phyloP scores from a whole-genome alignment of 1,140 invertebrate species.

The Aphis gossypii region DNA sequence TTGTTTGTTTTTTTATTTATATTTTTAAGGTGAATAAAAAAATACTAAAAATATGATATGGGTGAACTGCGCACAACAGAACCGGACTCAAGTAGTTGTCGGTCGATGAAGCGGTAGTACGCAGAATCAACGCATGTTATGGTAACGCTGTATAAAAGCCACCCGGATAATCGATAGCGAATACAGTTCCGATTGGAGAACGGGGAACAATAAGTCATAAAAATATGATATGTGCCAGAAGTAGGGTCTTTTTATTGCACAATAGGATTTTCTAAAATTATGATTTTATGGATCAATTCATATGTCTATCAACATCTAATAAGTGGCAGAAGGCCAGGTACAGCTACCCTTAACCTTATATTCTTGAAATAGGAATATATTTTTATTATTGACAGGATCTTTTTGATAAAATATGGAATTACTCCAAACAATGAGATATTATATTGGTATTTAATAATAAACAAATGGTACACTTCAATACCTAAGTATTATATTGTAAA shows the following conservation, averaged over 20 bases:
- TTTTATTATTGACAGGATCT: constrained; percentile 43
- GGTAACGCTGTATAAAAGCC: constrained; percentile 25
- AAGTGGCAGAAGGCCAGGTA: constrained; percentile 55
- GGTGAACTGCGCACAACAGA: constrained; percentile 20
- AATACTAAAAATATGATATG: constrained; percentile 56
- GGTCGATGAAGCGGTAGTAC: constrained; percentile 54
- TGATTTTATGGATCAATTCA: constrained; percentile 57
- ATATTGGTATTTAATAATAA: constrained; percentile 40
- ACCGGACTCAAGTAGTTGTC: constrained; percentile 50
- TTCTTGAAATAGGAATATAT: neutral
- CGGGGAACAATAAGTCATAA: constrained; percentile 42
- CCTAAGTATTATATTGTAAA: neutral
- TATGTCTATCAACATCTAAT: constrained; percentile 53
- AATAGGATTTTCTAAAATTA: constrained; percentile 50
- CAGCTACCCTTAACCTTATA: neutral
- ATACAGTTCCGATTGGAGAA: constrained; percentile 48
- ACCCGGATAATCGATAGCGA: constrained; percentile 52
- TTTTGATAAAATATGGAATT: constrained; percentile 42
- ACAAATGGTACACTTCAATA: constrained; percentile 2
- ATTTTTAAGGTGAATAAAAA: constrained; percentile 19
- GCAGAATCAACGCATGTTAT: constrained; percentile 35
- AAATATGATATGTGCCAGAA: constrained; percentile 56
- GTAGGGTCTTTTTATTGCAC: constrained; percentile 41
- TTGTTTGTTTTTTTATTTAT: constrained; percentile 38
- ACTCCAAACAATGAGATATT: constrained; percentile 47